Evolutionary conservation across 2,797 vertebrate species (phyloP).

Genomic region (Nasua narica): DNA sequence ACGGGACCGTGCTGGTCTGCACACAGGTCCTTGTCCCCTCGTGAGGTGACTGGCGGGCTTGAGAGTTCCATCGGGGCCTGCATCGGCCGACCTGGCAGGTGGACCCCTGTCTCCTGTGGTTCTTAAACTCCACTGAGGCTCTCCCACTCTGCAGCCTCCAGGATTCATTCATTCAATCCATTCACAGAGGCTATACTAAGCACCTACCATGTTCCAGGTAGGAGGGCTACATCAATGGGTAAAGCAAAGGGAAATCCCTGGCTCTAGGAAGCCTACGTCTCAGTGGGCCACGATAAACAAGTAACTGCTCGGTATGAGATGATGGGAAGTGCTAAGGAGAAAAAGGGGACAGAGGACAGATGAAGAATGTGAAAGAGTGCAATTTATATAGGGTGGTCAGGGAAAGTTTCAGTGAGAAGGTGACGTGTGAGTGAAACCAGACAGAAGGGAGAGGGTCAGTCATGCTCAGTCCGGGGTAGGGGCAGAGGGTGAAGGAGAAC

Average conservation of each 20-base stretch:
- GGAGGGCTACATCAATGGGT: background rate
- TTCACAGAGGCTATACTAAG: background rate
- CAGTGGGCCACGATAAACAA: background rate
- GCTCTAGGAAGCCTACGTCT: conserved; percentile 19
- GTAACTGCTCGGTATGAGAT: background rate
- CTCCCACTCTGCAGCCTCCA: background rate
- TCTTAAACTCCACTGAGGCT: background rate
- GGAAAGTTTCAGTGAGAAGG: background rate
- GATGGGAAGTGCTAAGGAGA: background rate
- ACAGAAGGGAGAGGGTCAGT: background rate
- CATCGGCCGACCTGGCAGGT: background rate
- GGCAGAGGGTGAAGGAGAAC: background rate
- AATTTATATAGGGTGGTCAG: background rate
- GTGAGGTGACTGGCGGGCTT: background rate
- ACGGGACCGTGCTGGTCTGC: background rate
- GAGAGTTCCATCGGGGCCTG: background rate
- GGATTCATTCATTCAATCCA: background rate
- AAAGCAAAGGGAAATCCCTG: background rate
- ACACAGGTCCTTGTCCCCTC: background rate
- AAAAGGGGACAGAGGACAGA: background rate
- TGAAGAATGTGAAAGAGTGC: background rate
- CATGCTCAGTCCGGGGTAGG: background rate
- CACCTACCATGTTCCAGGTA: background rate
- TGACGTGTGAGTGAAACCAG: background rate
- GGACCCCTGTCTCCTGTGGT: background rate